Evolutionary conservation across 2,888 invertebrate genomes (phyloP).

Genomic region (Hofmannophila pseudospretella): DNA sequence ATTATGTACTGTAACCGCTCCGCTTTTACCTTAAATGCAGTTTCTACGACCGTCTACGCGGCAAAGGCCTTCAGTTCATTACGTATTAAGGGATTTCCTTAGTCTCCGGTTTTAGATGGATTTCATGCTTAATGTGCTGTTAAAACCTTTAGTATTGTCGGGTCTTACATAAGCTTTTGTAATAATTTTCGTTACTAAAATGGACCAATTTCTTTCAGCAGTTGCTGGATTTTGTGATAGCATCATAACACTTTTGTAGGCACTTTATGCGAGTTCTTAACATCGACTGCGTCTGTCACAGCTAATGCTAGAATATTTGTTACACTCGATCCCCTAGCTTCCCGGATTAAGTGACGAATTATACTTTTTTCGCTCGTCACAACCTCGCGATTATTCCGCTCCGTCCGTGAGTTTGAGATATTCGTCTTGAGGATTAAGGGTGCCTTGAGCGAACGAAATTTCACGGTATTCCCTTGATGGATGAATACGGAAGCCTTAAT

Average conservation of each 20-base stretch:
- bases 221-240: not conserved
- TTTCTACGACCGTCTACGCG: slow-evolving; percentile 22
- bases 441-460: slow-evolving; percentile 62
- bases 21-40: slow-evolving; percentile 26
- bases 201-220: no score
- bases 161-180: slow-evolving; percentile 6
- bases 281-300: slow-evolving; percentile 39
- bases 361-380: slow-evolving; percentile 64
- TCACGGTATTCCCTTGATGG: slow-evolving; percentile 67
- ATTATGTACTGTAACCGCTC: slow-evolving; percentile 17
- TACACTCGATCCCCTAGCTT: slow-evolving; percentile 45
- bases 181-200: no score
- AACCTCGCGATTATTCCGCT: slow-evolving; percentile 66
- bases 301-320: slow-evolving; percentile 64
- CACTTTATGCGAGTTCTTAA: slow-evolving; percentile 2
- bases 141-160: slow-evolving; percentile 29
- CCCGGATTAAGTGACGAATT: slow-evolving; percentile 71
- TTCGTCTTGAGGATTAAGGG: slow-evolving; percentile 72
- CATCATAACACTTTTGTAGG: not conserved
- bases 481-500: slow-evolving; percentile 66
- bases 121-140: slow-evolving; percentile 47
- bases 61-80: slow-evolving; percentile 44
- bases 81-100: slow-evolving; percentile 39
- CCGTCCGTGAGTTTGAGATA: slow-evolving; percentile 69
- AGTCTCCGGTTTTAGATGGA: slow-evolving; percentile 27